These are phyloP conservation scores for Apolygus lucorum DNA, from an alignment of 1,140 invertebrate species.

Conservation along the genomic window DNA sequence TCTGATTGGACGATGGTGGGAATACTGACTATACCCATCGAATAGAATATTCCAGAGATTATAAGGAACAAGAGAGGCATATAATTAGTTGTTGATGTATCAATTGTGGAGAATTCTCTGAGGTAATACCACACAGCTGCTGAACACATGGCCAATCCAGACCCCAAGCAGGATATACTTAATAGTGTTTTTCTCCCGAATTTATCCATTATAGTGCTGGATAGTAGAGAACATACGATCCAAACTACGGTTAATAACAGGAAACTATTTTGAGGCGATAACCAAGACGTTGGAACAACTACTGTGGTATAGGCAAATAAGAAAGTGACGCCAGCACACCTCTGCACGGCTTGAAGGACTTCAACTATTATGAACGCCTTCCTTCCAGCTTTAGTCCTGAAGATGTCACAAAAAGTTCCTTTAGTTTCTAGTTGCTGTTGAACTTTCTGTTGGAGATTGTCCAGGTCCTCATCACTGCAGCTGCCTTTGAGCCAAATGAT, in stretches of 20 bases:
- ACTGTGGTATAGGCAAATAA: constrained; percentile 64
- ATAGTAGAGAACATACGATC: constrained; percentile 40
- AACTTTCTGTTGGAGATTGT: constrained; percentile 30
- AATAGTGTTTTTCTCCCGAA: constrained; percentile 42
- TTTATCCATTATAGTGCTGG: constrained; percentile 36
- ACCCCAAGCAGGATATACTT: constrained; percentile 35
- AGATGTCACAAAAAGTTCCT: constrained; percentile 20
- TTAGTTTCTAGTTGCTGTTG: constrained; percentile 22
- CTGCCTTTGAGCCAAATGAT: constrained; percentile 54
- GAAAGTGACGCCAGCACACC: constrained; percentile 63
- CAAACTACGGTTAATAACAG: constrained; percentile 21
- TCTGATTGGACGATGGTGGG: constrained; percentile 29
- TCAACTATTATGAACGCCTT: constrained; percentile 55
- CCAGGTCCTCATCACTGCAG: constrained; percentile 22
- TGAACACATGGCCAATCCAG: constrained; percentile 23
- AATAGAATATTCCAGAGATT: constrained; percentile 24
- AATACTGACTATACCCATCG: constrained; percentile 28
- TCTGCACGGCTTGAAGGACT: constrained; percentile 60
- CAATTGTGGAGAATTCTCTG: neutral
- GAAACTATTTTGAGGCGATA: constrained; percentile 12
- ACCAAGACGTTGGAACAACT: constrained; percentile 49
- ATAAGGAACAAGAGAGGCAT: constrained; percentile 23
- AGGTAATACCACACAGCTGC: constrained; percentile 33
- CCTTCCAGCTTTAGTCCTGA: constrained; percentile 32
- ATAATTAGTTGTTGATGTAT: constrained; percentile 15